Evolutionary conservation across 1,140 invertebrate species (phyloP).

Genomic region (Drosophila bocqueti): DNA sequence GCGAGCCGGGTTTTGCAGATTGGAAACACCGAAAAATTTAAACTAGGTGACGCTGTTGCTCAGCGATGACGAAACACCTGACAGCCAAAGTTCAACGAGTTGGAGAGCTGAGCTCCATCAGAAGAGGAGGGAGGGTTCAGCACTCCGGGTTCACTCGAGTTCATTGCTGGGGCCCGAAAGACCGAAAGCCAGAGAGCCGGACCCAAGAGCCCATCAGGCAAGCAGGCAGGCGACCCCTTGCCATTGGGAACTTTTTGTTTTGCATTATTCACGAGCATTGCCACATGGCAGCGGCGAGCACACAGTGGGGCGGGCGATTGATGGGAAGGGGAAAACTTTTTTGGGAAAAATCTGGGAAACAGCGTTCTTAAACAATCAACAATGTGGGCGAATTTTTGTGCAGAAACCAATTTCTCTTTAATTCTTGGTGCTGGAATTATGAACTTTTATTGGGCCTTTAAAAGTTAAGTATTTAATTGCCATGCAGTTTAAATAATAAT

Average conservation of each 20-base stretch:
- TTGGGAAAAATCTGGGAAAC: constrained; percentile 6
- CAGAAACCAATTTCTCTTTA: too few species aligned
- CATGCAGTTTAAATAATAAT: too few species aligned
- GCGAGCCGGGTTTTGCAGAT: constrained; percentile 12
- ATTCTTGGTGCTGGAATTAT: not conserved
- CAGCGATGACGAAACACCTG: constrained; percentile 51
- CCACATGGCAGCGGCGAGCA: constrained; percentile 20
- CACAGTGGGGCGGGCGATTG: constrained; percentile 9
- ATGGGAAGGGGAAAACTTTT: constrained; percentile 12
- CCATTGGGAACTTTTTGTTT: constrained; percentile 53
- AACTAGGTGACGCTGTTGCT: constrained; percentile 59
- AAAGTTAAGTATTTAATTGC: too few species aligned
- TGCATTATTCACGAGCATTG: constrained; percentile 56
- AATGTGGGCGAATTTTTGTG: not conserved
- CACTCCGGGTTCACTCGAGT: constrained; percentile 65
- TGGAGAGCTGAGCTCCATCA: not conserved
- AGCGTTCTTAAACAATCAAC: constrained; percentile 1
- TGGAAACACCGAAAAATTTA: constrained; percentile 26
- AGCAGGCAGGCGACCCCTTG: constrained; percentile 33
- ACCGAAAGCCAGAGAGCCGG: constrained; percentile 25
- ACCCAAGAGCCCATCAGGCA: constrained; percentile 26
- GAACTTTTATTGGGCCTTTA: too few species aligned
- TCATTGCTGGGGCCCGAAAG: constrained; percentile 54
- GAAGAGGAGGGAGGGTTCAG: not conserved
- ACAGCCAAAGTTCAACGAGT: constrained; percentile 61